Conservation (phyloP, 2,113 vertebrate genomes). For the Apteryx mantelli region DNA sequence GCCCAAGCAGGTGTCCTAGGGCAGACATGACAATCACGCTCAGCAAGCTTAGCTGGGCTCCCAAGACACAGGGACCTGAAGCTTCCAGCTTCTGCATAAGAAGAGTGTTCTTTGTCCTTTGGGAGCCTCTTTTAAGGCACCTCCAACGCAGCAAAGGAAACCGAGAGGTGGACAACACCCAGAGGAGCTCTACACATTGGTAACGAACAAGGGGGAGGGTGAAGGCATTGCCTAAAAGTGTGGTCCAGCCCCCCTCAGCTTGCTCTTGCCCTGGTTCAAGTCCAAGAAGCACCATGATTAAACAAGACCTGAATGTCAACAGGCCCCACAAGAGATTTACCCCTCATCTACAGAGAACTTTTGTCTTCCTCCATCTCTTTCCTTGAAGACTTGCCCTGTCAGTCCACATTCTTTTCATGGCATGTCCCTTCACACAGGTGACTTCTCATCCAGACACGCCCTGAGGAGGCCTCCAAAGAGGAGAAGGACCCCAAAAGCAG, state of each 20-base stretch:
- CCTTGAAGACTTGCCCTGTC: background rate
- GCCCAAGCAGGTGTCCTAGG: background rate
- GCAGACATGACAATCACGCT: background rate
- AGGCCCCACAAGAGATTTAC: background rate
- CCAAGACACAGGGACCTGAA: background rate
- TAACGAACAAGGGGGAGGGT: background rate
- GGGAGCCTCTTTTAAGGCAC: background rate
- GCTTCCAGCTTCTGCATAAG: background rate
- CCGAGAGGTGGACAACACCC: background rate
- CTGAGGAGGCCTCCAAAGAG: background rate
- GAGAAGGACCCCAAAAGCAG: background rate
- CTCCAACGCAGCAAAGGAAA: background rate
- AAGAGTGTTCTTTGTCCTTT: background rate
- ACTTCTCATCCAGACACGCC: background rate
- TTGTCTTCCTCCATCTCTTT: background rate
- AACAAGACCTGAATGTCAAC: background rate
- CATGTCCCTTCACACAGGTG: background rate
- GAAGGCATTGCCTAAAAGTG: background rate
- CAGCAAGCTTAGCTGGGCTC: background rate
- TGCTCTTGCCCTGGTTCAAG: background rate
- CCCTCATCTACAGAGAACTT: background rate
- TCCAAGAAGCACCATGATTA: background rate
- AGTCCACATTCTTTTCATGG: background rate
- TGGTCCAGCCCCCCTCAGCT: background rate
- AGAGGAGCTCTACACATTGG: background rate